phyloP scores from a whole-genome alignment of 2,888 invertebrate genomes.

The Abscondita cerata region DNA sequence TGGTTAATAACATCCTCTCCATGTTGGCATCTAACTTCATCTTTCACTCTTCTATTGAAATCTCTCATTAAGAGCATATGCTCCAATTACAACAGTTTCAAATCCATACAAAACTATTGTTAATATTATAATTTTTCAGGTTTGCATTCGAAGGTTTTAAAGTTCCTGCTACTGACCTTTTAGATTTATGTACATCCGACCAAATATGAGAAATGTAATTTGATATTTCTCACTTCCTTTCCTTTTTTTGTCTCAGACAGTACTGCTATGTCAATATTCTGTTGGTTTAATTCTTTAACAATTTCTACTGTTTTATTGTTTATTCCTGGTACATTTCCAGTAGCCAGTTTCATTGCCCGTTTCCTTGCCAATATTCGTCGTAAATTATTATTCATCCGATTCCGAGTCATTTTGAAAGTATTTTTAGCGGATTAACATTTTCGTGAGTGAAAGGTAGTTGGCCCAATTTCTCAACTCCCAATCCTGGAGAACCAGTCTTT shows the following conservation, averaged over 20 bases:
- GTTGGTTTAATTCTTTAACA: too few relatives aligned
- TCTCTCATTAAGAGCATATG: background rate
- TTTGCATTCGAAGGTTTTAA: conserved; percentile 4
- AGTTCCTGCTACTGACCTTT: conserved; percentile 17
- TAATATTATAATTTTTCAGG: background rate
- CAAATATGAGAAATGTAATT: conserved; percentile 28
- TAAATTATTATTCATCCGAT: too few relatives aligned
- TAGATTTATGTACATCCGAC: conserved; percentile 31
- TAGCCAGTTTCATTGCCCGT: too few relatives aligned
- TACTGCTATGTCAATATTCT: too few relatives aligned
- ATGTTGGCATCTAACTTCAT: conserved; percentile 2
- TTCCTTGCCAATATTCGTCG: too few relatives aligned
- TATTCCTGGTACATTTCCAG: too few relatives aligned
- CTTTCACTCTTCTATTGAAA: background rate
- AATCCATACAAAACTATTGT: background rate
- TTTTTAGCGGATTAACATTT: background rate
- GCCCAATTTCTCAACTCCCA: conserved; percentile 45
- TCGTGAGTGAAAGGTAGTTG: conserved; percentile 40
- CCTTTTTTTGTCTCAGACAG: too few relatives aligned
- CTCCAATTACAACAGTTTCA: conserved; percentile 7
- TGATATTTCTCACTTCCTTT: conserved; percentile 20
- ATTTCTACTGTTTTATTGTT: too few relatives aligned
- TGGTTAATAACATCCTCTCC: background rate
- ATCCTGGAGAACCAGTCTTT: conserved; percentile 47
- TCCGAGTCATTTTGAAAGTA: too few relatives aligned